phyloP scores from a whole-genome alignment of 2,797 vertebrate genomes.

The Tenualosa ilisha region DNA sequence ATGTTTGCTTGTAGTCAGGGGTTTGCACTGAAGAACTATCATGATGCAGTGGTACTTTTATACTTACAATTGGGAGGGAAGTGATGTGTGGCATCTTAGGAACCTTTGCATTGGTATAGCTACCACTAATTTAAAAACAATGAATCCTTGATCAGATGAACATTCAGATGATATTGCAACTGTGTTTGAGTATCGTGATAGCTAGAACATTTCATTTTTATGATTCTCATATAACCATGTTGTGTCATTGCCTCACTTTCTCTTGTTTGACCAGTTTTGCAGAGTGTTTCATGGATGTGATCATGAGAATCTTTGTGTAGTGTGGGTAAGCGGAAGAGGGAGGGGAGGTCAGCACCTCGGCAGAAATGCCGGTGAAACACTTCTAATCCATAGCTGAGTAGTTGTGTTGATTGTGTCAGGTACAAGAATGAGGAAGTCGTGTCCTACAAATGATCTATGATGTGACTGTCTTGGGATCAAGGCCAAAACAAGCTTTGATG shows the following conservation, averaged over 20 bases:
- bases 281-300: not conserved
- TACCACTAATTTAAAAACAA: not conserved
- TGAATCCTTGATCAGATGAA: not conserved
- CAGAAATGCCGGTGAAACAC: not conserved
- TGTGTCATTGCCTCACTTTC: not conserved
- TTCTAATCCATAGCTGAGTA: not conserved
- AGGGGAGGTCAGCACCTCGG: not conserved
- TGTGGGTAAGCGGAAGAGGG: not conserved
- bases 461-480: not conserved
- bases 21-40: not conserved
- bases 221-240: not conserved
- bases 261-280: not conserved
- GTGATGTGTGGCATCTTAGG: not conserved
- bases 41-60: not conserved
- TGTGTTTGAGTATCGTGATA: not conserved
- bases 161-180: constrained; percentile 10
- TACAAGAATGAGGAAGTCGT: not conserved
- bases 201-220: not conserved
- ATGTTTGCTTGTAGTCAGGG: not conserved
- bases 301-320: not conserved
- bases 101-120: not conserved
- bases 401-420: not conserved
- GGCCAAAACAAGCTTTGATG: not conserved
- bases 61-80: not conserved
- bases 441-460: not conserved